Percentiles rank a stretch among this genome's conserved stretches.
Conservation (phyloP, 2,888 invertebrate species). For the Tetheella fluctuosa region DNA sequence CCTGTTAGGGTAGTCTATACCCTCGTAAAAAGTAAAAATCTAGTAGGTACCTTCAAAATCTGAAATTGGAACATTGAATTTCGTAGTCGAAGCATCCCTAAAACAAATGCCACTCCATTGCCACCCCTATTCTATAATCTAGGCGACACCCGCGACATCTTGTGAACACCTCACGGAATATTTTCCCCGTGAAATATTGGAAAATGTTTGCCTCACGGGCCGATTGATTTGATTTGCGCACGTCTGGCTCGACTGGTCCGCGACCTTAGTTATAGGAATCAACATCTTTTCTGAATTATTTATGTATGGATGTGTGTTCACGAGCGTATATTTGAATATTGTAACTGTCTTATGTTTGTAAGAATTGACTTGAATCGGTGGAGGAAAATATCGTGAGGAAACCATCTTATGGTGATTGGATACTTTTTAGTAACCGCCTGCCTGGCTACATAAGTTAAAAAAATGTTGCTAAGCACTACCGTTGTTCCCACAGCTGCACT, state of each 20-base stretch:
- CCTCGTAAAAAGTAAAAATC: not conserved
- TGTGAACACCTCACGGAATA: constrained; percentile 45
- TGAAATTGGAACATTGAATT: not conserved
- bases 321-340: not conserved
- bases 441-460: too few relatives aligned
- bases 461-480: too few relatives aligned
- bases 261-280: constrained; percentile 38
- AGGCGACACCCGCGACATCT: constrained; percentile 31
- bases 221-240: constrained; percentile 68
- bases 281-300: constrained; percentile 29
- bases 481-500: too few relatives aligned
- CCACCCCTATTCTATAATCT: constrained; percentile 29
- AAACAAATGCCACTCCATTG: constrained; percentile 14
- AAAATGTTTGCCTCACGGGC: constrained; percentile 62
- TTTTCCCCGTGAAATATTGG: constrained; percentile 59
- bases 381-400: too few relatives aligned
- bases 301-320: not conserved
- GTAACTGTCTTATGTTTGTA: not conserved
- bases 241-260: constrained; percentile 39
- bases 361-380: too few relatives aligned
- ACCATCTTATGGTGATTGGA: too few relatives aligned
- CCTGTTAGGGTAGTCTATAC: too few relatives aligned
- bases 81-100: not conserved
- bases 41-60: not conserved
- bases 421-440: too few relatives aligned